phyloP scores from a whole-genome alignment of 1,140 invertebrate genomes.

The Kradibia gibbosae region DNA sequence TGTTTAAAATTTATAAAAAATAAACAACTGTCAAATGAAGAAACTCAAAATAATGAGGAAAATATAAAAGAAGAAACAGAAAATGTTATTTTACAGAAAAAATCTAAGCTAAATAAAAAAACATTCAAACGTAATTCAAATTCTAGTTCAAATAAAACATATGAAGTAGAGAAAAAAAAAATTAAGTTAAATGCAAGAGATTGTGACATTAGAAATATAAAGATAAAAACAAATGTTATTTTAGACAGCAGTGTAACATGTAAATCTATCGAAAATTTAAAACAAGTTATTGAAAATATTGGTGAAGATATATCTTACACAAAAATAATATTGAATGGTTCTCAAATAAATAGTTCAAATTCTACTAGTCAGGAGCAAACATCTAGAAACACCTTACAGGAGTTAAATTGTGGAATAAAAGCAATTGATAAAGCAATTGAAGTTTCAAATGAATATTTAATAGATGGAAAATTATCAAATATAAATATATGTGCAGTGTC shows the following conservation, averaged over 20 bases:
- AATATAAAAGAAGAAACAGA: conserved; percentile 47
- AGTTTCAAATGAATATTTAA: conserved; percentile 5
- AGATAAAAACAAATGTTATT: conserved; percentile 47
- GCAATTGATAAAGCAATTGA: conserved; percentile 43
- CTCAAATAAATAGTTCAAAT: background rate
- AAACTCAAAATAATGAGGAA: conserved; percentile 22
- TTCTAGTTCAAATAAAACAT: conserved; percentile 14
- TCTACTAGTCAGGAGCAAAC: background rate
- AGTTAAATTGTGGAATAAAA: conserved; percentile 25
- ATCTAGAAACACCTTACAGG: conserved; percentile 1
- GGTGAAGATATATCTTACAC: conserved; percentile 54
- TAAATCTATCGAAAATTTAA: conserved; percentile 65
- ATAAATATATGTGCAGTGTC: background rate
- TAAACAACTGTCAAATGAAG: conserved; percentile 1
- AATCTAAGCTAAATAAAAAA: conserved; percentile 49
- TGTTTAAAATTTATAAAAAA: conserved; percentile 15
- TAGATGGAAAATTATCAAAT: conserved; percentile 18
- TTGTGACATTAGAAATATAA: conserved; percentile 11
- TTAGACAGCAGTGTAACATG: conserved; percentile 60
- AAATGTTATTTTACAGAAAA: conserved; percentile 43
- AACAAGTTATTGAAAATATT: conserved; percentile 64
- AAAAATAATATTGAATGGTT: conserved; percentile 5
- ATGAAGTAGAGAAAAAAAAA: conserved; percentile 51
- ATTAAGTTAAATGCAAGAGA: conserved; percentile 34
- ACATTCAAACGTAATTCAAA: conserved; percentile 51